These are phyloP conservation scores for Tetrao urogallus DNA, from an alignment of 2,113 vertebrate genomes.

Conservation along the genomic window DNA sequence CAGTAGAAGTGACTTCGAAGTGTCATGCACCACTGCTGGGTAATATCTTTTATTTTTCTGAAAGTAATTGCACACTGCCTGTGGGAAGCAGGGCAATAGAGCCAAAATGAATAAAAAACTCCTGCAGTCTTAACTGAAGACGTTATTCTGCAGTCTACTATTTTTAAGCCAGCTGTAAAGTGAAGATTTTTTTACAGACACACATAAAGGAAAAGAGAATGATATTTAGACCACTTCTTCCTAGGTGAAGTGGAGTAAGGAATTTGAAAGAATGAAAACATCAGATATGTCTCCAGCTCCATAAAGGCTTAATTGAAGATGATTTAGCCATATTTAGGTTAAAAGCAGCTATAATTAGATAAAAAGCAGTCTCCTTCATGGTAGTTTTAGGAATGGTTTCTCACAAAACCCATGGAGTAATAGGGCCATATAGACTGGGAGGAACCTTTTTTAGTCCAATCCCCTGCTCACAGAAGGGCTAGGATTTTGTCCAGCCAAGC, in stretches of 20 bases:
- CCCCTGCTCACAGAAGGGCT: background rate
- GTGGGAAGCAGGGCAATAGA: background rate
- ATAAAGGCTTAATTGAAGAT: background rate
- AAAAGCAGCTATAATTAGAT: background rate
- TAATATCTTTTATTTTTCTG: conserved; percentile 9
- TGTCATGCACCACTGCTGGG: background rate
- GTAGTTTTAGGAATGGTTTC: background rate
- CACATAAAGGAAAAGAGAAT: background rate
- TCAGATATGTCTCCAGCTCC: background rate
- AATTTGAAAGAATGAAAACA: background rate
- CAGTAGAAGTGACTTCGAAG: background rate
- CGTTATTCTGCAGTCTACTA: background rate
- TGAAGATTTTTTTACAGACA: background rate
- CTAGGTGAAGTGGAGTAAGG: background rate
- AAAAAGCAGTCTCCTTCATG: background rate
- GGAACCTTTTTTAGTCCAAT: background rate
- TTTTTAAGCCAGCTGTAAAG: background rate
- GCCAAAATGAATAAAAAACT: background rate
- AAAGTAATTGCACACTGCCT: background rate
- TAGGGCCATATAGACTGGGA: background rate
- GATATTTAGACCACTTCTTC: background rate
- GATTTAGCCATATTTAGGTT: background rate
- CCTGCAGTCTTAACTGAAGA: background rate
- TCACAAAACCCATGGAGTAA: background rate
- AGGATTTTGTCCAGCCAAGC: background rate